These are phyloP conservation scores for Eubasilissa splendida DNA, from an alignment of 2,888 invertebrate species.

Conservation along the genomic window DNA sequence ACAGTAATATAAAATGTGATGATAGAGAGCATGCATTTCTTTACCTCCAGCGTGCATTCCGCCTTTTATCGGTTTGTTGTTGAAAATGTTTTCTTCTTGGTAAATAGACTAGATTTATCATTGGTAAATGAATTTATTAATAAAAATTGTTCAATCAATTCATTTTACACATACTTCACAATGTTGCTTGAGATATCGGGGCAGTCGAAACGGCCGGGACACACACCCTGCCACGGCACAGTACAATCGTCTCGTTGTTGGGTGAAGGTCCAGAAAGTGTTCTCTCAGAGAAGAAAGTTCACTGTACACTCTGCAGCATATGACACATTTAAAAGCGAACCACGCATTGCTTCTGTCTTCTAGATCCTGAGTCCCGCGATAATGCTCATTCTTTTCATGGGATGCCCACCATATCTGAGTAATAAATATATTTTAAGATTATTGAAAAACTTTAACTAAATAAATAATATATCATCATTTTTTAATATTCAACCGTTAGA, in stretches of 20 bases:
- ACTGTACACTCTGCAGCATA: slow-evolving; percentile 65
- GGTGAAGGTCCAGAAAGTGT: slow-evolving; percentile 66
- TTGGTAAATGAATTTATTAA: no score
- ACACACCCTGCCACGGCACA: slow-evolving; percentile 67
- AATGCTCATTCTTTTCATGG: slow-evolving; percentile 66
- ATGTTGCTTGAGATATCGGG: slow-evolving; percentile 69
- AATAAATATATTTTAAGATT: slow-evolving; percentile 2
- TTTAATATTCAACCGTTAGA: no score
- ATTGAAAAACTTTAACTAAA: no score
- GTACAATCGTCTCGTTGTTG: slow-evolving; percentile 66
- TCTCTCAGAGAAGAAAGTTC: slow-evolving; percentile 65
- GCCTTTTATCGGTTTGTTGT: no score
- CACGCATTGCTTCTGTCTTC: slow-evolving; percentile 59
- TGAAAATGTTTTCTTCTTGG: no score
- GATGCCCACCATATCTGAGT: slow-evolving; percentile 60
- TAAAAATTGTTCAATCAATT: no score
- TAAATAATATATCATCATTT: no score
- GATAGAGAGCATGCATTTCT: no score
- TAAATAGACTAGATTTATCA: no score
- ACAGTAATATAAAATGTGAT: no score
- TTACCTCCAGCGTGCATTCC: no score
- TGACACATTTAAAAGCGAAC: slow-evolving; percentile 65
- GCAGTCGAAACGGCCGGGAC: slow-evolving; percentile 67
- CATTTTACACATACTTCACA: slow-evolving; percentile 63
- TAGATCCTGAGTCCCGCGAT: not conserved